Percentiles rank a stretch among this genome's conserved stretches.
Conservation (phyloP, 2,797 vertebrate genomes). For the Sorex maritimensis region DNA sequence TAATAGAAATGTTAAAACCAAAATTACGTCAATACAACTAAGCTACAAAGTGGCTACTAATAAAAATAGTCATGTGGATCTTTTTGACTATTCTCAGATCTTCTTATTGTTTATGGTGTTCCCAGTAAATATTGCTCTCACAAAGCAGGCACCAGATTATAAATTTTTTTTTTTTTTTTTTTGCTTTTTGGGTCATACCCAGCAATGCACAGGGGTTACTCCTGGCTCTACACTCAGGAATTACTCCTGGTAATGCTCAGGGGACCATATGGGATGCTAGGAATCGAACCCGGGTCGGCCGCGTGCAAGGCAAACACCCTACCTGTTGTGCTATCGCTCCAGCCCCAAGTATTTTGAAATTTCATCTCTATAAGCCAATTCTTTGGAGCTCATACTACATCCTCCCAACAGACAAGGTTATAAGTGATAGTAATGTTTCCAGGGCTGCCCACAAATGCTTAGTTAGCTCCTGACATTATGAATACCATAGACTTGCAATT, state of each 20-base stretch:
- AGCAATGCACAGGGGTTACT: too few species aligned
- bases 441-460: neutral
- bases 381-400: neutral
- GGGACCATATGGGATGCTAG: too few species aligned
- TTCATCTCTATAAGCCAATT: conserved; percentile 21
- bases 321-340: too few species aligned
- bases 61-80: conserved; percentile 43
- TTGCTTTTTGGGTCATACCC: too few species aligned
- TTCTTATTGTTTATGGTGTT: conserved; percentile 47
- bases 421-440: neutral
- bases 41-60: conserved; percentile 38
- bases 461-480: conserved; percentile 8
- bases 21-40: conserved; percentile 60
- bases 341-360: neutral
- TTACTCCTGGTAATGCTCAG: too few species aligned
- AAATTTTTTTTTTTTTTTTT: neutral
- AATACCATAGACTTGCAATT: conserved; percentile 12
- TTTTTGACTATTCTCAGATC: conserved; percentile 26
- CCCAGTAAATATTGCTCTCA: conserved; percentile 32
- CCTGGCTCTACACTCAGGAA: too few species aligned
- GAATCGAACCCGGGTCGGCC: too few species aligned
- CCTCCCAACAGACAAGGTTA: neutral
- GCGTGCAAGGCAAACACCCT: too few species aligned
- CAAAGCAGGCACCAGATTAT: neutral
- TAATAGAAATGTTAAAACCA: conserved; percentile 69